Conservation (phyloP, 2,797 vertebrate species). For the Xiphophorus birchmanni region DNA sequence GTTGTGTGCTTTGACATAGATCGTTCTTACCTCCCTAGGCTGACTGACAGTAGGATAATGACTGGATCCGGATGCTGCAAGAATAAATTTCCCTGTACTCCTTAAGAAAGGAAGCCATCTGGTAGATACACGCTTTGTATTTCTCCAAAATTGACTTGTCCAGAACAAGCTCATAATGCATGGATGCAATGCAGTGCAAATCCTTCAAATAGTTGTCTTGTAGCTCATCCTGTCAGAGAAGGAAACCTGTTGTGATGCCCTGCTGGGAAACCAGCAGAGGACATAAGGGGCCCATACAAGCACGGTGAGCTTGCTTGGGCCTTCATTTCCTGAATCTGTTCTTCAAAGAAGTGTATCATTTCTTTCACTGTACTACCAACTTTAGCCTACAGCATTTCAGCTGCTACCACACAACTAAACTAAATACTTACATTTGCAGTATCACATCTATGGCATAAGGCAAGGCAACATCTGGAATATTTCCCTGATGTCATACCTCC, state of each 20-base stretch:
- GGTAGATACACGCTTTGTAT: constrained; percentile 18
- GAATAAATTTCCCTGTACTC: constrained; percentile 10
- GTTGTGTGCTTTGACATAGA: constrained; percentile 30
- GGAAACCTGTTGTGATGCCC: constrained; percentile 1
- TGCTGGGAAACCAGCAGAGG: neutral
- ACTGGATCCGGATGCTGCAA: constrained; percentile 23
- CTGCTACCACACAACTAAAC: constrained; percentile 32
- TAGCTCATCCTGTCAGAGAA: constrained; percentile 12
- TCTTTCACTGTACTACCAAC: constrained; percentile 29
- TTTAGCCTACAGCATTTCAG: constrained; percentile 41
- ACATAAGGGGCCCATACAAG: neutral
- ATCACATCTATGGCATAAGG: constrained; percentile 6
- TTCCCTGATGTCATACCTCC: neutral
- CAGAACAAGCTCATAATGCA: constrained; percentile 27
- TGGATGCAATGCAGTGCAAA: constrained; percentile 18
- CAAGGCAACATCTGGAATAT: constrained; percentile 20
- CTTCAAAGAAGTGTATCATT: neutral
- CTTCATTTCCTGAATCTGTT: constrained; percentile 3
- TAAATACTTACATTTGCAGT: neutral
- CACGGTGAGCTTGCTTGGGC: constrained; percentile 4
- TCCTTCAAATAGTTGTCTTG: constrained; percentile 22
- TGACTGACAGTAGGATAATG: constrained; percentile 36
- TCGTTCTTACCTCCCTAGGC: constrained; percentile 26
- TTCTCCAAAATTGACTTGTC: constrained; percentile 15
- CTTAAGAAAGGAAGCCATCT: constrained; percentile 26